Percentiles rank a stretch among this genome's conserved stretches.
phyloP scores from a whole-genome alignment of 2,113 vertebrate genomes.

The Syrrhaptes paradoxus region DNA sequence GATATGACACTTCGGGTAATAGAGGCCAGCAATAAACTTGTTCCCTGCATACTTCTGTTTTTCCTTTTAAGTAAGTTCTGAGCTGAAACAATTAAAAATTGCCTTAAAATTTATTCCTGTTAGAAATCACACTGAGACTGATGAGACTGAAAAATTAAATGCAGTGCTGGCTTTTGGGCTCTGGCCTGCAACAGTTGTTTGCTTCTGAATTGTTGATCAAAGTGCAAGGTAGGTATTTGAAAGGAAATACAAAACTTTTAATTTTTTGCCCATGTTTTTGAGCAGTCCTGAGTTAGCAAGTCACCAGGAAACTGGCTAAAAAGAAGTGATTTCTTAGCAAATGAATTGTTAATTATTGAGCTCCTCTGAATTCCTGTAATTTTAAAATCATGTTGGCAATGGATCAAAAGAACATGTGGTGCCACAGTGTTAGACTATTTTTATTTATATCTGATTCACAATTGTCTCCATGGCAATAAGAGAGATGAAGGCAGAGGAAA shows the following conservation, averaged over 20 bases:
- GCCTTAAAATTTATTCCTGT: not conserved
- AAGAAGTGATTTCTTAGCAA: not conserved
- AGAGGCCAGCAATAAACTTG: not conserved
- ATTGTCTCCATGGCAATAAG: conserved; percentile 77
- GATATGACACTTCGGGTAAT: not conserved
- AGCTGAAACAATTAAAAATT: not conserved
- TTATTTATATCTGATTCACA: conserved; percentile 81
- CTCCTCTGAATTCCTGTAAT: conserved; percentile 49
- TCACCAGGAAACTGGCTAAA: not conserved
- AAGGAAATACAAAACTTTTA: conserved; percentile 10
- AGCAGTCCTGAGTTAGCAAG: conserved; percentile 28
- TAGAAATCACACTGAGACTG: not conserved
- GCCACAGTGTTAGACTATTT: conserved; percentile 75
- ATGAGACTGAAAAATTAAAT: not conserved
- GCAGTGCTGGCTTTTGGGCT: not conserved
- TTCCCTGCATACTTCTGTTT: not conserved
- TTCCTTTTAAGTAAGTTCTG: not conserved
- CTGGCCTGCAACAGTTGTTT: not conserved
- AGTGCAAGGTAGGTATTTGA: not conserved
- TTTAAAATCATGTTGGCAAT: conserved; percentile 55
- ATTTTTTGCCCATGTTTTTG: not conserved
- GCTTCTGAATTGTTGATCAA: not conserved
- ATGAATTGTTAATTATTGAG: conserved; percentile 33
- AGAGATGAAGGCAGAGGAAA: conserved; percentile 64
- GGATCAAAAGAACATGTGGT: conserved; percentile 71